Percentiles rank a stretch among this genome's conserved stretches.
These are phyloP conservation scores for Phacellophora camtschatica DNA, from an alignment of 30 jellyfish, hydroid and myxozoan genomes.

Conservation along the genomic window DNA sequence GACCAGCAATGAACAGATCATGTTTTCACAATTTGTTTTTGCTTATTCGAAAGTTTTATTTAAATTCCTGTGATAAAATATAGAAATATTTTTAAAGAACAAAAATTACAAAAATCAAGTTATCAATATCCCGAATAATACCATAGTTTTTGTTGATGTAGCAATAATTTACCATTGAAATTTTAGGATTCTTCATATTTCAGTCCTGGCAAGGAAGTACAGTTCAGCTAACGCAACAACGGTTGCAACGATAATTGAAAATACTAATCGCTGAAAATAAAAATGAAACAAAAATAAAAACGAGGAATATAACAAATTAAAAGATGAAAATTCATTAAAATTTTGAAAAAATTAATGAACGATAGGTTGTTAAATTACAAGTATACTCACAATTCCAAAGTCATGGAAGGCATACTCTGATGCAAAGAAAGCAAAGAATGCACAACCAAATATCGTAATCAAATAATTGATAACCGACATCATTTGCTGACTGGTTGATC, in stretches of 20 bases:
- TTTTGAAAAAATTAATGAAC: no score
- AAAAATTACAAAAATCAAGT: no score
- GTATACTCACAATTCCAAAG: constrained; percentile 56
- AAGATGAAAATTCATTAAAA: no score
- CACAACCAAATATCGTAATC: constrained; percentile 71
- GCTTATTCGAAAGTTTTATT: no score
- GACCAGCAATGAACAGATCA: no score
- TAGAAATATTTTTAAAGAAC: no score
- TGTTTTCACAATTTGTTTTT: no score
- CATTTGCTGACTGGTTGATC: constrained; percentile 78
- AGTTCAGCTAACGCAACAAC: constrained; percentile 95
- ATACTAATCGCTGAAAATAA: constrained; percentile 57
- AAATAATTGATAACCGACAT: constrained; percentile 67
- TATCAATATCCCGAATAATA: no score
- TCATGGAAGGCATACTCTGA: constrained; percentile 78
- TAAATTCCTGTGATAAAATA: no score
- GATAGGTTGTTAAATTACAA: no score
- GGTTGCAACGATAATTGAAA: constrained; percentile 77
- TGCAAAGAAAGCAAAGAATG: constrained; percentile 75
- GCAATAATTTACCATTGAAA: background rate
- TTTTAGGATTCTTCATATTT: constrained; percentile 24
- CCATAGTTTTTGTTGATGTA: background rate
- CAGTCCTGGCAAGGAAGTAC: constrained; percentile 83
- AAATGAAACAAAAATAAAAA: no score
- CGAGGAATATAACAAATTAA: no score